Conservation (phyloP, 2,797 vertebrate genomes). For the Chaenodraco wilsoni region DNA sequence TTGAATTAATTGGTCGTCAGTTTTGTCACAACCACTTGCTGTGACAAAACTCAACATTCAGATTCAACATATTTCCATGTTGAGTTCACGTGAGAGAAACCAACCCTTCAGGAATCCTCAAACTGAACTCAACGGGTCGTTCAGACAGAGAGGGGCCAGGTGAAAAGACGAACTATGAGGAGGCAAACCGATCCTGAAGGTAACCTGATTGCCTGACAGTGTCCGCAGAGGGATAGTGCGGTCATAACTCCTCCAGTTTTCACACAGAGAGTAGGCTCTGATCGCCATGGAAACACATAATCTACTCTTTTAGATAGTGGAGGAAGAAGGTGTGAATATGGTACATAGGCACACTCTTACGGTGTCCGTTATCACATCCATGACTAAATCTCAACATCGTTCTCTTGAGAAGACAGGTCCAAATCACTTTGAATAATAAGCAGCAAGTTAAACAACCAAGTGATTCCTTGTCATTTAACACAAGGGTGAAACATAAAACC, state of each 20-base stretch:
- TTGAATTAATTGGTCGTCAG: neutral
- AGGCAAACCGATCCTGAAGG: conserved; percentile 22
- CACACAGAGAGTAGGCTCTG: conserved; percentile 52
- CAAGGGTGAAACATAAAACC: neutral
- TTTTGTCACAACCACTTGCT: conserved; percentile 1
- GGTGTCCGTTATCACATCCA: conserved; percentile 4
- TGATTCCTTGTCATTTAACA: neutral
- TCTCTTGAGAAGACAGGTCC: conserved; percentile 20
- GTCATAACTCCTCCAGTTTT: conserved; percentile 47
- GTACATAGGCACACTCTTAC: conserved; percentile 16
- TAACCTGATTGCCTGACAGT: conserved; percentile 43
- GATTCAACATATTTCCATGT: neutral
- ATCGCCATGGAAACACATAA: conserved; percentile 81
- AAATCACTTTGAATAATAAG: neutral
- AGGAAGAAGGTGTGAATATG: conserved; percentile 41
- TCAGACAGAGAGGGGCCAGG: neutral
- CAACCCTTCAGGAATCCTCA: conserved; percentile 17
- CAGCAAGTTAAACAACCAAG: neutral
- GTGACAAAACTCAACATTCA: conserved; percentile 23
- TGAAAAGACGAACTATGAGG: neutral
- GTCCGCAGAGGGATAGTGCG: conserved; percentile 52
- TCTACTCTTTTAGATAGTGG: conserved; percentile 54
- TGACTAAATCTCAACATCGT: conserved; percentile 19
- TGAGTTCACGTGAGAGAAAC: conserved; percentile 4
- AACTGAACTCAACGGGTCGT: conserved; percentile 10